phyloP scores from a whole-genome alignment of 2,888 invertebrate genomes.

The Blastobasis adustella region DNA sequence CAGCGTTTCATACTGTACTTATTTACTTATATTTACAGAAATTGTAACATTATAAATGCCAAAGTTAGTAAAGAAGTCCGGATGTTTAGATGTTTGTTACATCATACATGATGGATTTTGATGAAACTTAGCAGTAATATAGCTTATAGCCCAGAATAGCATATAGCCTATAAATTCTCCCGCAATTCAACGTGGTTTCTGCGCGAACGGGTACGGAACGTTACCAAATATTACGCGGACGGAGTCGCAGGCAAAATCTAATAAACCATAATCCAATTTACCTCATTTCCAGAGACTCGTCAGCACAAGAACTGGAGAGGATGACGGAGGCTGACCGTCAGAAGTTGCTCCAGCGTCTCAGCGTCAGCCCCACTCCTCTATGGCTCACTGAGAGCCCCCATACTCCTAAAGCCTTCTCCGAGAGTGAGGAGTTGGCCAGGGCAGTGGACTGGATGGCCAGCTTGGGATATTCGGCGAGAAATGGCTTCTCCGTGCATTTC shows the following conservation, averaged over 20 bases:
- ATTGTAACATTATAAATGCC: too few species aligned
- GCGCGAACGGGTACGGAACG: too few species aligned
- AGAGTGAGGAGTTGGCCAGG: conserved; percentile 45
- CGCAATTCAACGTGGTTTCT: too few species aligned
- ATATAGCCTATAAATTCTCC: too few species aligned
- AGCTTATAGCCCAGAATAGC: too few species aligned
- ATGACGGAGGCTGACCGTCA: conserved; percentile 44
- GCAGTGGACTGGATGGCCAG: conserved; percentile 84
- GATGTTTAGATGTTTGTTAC: too few species aligned
- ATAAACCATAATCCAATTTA: conserved; percentile 2
- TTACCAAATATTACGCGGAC: too few species aligned
- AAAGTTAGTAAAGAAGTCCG: too few species aligned
- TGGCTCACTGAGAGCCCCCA: conserved; percentile 49
- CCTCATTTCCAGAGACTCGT: conserved; percentile 42
- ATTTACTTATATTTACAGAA: too few species aligned
- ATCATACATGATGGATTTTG: too few species aligned
- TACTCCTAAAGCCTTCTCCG: not conserved
- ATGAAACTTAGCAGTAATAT: too few species aligned
- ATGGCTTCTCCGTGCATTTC: conserved; percentile 83
- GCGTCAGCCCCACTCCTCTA: conserved; percentile 41
- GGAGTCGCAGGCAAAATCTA: not conserved
- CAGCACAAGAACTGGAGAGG: conserved; percentile 44
- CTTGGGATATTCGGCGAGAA: conserved; percentile 82
- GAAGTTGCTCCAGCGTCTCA: conserved; percentile 37
- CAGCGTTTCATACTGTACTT: too few species aligned